Base-by-base conservation (phyloP, 2,888 invertebrate species). In the Caenorhabditis wallacei region DNA sequence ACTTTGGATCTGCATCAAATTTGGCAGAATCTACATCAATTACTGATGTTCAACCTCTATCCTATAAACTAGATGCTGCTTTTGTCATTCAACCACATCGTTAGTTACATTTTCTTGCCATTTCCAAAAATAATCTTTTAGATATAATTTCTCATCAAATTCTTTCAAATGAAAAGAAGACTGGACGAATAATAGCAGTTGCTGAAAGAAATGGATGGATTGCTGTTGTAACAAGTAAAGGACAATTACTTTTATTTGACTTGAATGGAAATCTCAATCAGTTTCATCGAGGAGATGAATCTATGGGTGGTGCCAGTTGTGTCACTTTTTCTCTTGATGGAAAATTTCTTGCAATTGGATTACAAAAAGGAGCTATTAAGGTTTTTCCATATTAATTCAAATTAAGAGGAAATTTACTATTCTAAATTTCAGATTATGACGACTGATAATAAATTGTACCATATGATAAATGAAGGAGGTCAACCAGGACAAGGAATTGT, bases 401-500 rank as follows among this genome's bases (percentile, higher is more conserved):
- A 37, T 22, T 10, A 8, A 26, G 30, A 26, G 30, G 37, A 1
- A 22, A 16, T 46, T 11, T n/a, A 94, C 5, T 18, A 20, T 40
- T 37, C 5, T 37, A 13, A n/a, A 13, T 69, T 54, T 35, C 51
- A 71, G 71, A 68, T 66, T 11, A 48, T 80, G 66, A 72, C 71
- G 13, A 69, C 59, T n/a, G 76, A 76, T 20, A 76, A 76, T 57
- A 80, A 54, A 75, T 61, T 26, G 82, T 59, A 85, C 26, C 69
- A 85, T 30, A 46, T 83, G 24, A 79, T 85, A 4, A 79, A 80
- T 16, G 96, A 96, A 92, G 95, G 95, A 7, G 96, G 96, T 92
- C 95, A 96, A 5, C 95, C 95, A 7, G 95, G 95, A 84, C 95
- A 95, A 7, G 96, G 96, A 22, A 95, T 96, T 3, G 93, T 96